A percentile compares a stretch with the other conserved stretches of the same genome.
These are phyloP conservation scores for Charanyca ferruginea DNA, from an alignment of 2,888 invertebrate genomes.

Conservation along the genomic window DNA sequence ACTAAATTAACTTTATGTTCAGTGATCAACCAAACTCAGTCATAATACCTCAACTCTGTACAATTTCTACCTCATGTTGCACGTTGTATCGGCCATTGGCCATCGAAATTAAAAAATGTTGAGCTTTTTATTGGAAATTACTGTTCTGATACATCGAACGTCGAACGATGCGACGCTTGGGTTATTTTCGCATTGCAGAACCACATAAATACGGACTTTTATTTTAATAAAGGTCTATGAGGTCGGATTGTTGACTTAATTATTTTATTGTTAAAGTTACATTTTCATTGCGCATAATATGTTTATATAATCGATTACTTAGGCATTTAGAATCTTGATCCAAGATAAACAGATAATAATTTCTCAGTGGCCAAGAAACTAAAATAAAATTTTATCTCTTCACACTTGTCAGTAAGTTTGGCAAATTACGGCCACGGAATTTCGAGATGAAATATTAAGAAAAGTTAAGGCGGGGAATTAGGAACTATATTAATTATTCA, in stretches of 20 bases:
- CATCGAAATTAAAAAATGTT: slow-evolving; percentile 52
- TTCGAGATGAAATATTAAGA: slow-evolving; percentile 1
- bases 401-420: slow-evolving; percentile 39
- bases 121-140: slow-evolving; percentile 51
- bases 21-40: not conserved
- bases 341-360: slow-evolving; percentile 17
- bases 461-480: not conserved
- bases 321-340: not conserved
- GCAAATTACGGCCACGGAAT: slow-evolving; percentile 22
- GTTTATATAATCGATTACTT: too few species aligned
- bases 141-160: slow-evolving; percentile 25
- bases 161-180: slow-evolving; percentile 7
- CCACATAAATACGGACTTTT: not conserved
- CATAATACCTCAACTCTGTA: slow-evolving; percentile 33
- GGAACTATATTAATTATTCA: not conserved
- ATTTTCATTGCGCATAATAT: not conserved
- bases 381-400: slow-evolving; percentile 10
- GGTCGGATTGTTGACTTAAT: not conserved
- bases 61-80: slow-evolving; percentile 9
- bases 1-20: not conserved
- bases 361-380: slow-evolving; percentile 5
- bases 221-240: slow-evolving; percentile 6
- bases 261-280: not conserved
- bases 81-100: not conserved
- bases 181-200: slow-evolving; percentile 9